phyloP scores from a whole-genome alignment of 2,113 vertebrate species.

The Phodopus roborovskii region DNA sequence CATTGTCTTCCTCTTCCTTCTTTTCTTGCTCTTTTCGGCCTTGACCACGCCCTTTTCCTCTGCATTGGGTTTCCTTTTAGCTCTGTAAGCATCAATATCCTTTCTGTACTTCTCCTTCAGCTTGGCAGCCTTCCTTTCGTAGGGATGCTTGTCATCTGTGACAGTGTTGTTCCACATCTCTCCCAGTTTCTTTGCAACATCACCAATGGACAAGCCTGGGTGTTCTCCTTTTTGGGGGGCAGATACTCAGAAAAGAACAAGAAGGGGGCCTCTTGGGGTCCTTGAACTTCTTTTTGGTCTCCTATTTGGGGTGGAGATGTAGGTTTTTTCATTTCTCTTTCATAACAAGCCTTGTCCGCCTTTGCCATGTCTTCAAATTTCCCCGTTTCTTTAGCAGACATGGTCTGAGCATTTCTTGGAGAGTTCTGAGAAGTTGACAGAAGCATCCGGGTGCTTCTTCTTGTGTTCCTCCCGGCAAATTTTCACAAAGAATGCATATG shows the following conservation, averaged over 20 bases:
- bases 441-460: constrained; percentile 97
- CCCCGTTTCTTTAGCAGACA: constrained; percentile 96
- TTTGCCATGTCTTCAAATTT: constrained; percentile 99
- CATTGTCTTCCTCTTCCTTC: constrained; percentile 93
- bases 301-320: constrained; percentile 94
- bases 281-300: constrained; percentile 97
- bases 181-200: constrained; percentile 96
- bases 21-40: constrained; percentile 93
- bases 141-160: constrained; percentile 95
- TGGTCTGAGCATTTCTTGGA: constrained; percentile 99
- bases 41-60: constrained; percentile 92
- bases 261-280: constrained; percentile 99
- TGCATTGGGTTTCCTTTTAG: constrained; percentile 94
- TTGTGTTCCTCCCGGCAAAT: constrained; percentile 98
- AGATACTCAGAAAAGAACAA: constrained; percentile 96
- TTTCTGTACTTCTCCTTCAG: constrained; percentile 98
- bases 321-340: constrained; percentile 97
- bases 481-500: constrained; percentile 98
- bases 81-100: constrained; percentile 88
- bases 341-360: constrained; percentile 95
- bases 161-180: constrained; percentile 97
- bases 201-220: constrained; percentile 95
- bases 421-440: constrained; percentile 97
- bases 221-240: constrained; percentile 94
- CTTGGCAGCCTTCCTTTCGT: constrained; percentile 96